Base-by-base conservation (phyloP, 2,797 vertebrate genomes). In the Chromis chromis region DNA sequence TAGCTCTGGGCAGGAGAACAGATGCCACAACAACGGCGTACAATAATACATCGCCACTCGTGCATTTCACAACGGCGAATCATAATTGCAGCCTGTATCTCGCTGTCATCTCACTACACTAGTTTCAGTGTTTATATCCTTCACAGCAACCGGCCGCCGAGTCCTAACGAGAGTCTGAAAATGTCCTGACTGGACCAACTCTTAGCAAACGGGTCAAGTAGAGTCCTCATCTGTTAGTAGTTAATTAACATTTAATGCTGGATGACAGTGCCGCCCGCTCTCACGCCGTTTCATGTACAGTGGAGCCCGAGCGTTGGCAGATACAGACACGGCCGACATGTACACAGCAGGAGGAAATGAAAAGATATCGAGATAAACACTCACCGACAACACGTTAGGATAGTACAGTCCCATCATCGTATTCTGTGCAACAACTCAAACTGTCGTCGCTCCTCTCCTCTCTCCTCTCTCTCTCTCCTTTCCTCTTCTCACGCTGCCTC, bases 371-470 rank as follows among this genome's bases (percentile, higher is more conserved):
- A 68, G 90, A 78, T 61, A 60, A 88, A 90, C 79, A 95, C 94
- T 95, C 92, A 95, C 94, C 94, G 92, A 92, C 87, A 92, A 86
- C 92, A 94, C 88, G 85, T 92, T 92, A 89, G 94, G 92, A 88
- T 94, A 95, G 92, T 94, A 95, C 89, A 95, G 92, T 91, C 94
- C 94, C 94, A 95, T 95, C 94, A 95, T 95, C 82, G 88, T 95
- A 92, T 87, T 92, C 77, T 84, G 91, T 88, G 89, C 90, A 89
- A 92, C 86, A 88, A 91, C 89, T 87, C 88, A 58, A 81, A 86
- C 76, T 72, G 90, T 79, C 78, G 83, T 78, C 67, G 87, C 90
- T 89, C 86, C 84, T 83, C 84, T 78, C 85, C 86, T 82, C 87
- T 84, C 83, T 76, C 80, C 78, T 81, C 73, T 87, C 81, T 80